A percentile compares a stretch with the other conserved stretches of the same genome.
These are phyloP conservation scores for Poecile montanus DNA, from an alignment of 2,797 vertebrate species.

Conservation along the genomic window DNA sequence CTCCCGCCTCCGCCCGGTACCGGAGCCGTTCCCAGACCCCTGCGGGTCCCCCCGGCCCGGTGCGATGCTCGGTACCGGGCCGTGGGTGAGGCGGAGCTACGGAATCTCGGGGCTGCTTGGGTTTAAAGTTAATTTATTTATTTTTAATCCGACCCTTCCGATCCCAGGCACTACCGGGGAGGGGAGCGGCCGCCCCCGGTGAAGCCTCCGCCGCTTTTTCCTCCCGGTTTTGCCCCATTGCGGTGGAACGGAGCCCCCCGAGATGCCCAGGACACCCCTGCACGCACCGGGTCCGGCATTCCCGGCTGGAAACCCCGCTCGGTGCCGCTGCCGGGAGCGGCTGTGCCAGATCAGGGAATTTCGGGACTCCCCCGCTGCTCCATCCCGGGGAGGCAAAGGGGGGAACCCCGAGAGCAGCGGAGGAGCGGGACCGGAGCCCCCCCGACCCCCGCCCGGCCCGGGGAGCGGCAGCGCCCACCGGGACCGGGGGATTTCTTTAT, in stretches of 20 bases:
- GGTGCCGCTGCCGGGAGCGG: not conserved
- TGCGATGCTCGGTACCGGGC: not conserved
- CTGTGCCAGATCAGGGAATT: not conserved
- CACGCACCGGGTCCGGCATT: too few relatives aligned
- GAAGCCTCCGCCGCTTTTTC: not conserved
- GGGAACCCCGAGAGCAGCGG: too few relatives aligned
- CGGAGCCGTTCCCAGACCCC: not conserved
- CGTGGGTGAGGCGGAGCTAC: too few relatives aligned
- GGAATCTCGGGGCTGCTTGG: not conserved
- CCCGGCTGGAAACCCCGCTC: not conserved
- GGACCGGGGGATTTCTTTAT: not conserved
- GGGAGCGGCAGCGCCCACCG: not conserved
- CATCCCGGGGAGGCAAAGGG: not conserved
- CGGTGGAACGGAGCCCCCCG: not conserved
- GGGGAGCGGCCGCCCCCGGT: too few relatives aligned
- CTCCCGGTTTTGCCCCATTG: not conserved
- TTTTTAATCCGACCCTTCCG: not conserved
- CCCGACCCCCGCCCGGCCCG: too few relatives aligned
- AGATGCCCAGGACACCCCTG: not conserved
- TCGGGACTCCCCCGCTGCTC: not conserved
- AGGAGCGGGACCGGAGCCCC: not conserved
- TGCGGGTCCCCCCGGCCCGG: rapidly evolving
- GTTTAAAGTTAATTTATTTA: not conserved
- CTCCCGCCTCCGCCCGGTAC: too few relatives aligned
- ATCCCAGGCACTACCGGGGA: not conserved